These are phyloP conservation scores for Umimayanthus kanabou DNA, from an alignment of 92 coral and sea anemone species.

Conservation along the genomic window DNA sequence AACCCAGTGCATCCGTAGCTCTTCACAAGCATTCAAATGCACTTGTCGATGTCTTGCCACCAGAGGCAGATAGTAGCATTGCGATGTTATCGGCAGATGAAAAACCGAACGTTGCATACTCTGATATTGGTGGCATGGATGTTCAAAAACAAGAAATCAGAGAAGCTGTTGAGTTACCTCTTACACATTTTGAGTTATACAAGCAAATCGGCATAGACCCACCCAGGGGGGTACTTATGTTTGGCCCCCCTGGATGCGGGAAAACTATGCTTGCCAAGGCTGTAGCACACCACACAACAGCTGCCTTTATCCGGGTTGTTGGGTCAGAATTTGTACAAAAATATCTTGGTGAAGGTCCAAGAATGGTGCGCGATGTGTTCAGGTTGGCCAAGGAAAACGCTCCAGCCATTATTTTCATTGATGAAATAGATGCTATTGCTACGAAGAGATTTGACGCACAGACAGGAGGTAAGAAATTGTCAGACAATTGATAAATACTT, in stretches of 20 bases:
- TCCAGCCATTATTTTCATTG: slow-evolving; percentile 97
- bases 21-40: slow-evolving; percentile 99
- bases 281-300: slow-evolving; percentile 98
- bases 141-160: slow-evolving; percentile 98
- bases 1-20: slow-evolving; percentile 99
- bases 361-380: slow-evolving; percentile 99
- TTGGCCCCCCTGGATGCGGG: slow-evolving; percentile 99
- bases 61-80: slow-evolving; percentile 98
- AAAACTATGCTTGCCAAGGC: slow-evolving; percentile 99
- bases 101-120: slow-evolving; percentile 85
- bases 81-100: slow-evolving; percentile 96
- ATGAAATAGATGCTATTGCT: slow-evolving; percentile 99
- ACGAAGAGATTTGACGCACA: slow-evolving; percentile 99
- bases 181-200: slow-evolving; percentile 99
- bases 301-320: slow-evolving; percentile 98
- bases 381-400: slow-evolving; percentile 98
- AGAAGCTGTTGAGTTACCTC: slow-evolving; percentile 96
- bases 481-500: neutral
- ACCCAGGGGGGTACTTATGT: slow-evolving; percentile 95
- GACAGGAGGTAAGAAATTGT: slow-evolving; percentile 86
- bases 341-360: slow-evolving; percentile 98
- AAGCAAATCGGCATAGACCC: slow-evolving; percentile 99
- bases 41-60: slow-evolving; percentile 94
- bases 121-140: slow-evolving; percentile 99
- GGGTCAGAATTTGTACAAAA: slow-evolving; percentile 99